Evolutionary conservation across 2,797 vertebrate genomes (phyloP), one percentile per base, ranked within the genome.

Genomic region (Chromobotia macracanthus): DNA sequence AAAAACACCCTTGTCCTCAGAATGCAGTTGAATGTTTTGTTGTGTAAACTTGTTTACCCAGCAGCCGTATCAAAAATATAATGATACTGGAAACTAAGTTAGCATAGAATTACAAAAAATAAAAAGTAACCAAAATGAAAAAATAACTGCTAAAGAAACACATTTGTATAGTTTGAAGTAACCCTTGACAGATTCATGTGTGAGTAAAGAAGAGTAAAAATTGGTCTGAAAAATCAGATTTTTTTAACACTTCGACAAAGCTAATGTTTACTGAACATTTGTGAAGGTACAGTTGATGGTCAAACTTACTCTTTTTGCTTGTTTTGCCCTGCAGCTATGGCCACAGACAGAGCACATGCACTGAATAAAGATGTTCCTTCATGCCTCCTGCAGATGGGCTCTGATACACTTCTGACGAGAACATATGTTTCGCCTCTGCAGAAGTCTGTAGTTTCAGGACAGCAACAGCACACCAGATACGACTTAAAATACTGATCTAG

Each of bases 351-450:
- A 69, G 38, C 18, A 77, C 66, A n/a, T 3, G 18, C 48, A 21
- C 41, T 78, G 70, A 78, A 77, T 65, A 72, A 60, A 41, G 28
- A 63, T 78, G 35, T 21, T 63, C 50, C 19, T 67, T 50, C 16
- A 61, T 58, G 58, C 7, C 19, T 70, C 55, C 16, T 75, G 38
- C 71, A 78, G 76, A 82, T 79, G 76, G 71, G 65, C 53, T 75
- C 72, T 55, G 21, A 77, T 77, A 38, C 46, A 56, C 16, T 66
- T 79, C 67, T 69, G 66, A 73, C 28, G 46, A 74, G 35, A 70
- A 50, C 81, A 70, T 79, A 82, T 82, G 76, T 73, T 82, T 79
- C 68, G 65, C 51, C 65, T 75, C 50, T 74, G 56, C 56, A 48
- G 19, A 61, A 69, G 71, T 73, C 76, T 79, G 56, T 41, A 78